These are phyloP conservation scores for Chelonus formosanus DNA, from an alignment of 2,888 invertebrate species.

Conservation along the genomic window DNA sequence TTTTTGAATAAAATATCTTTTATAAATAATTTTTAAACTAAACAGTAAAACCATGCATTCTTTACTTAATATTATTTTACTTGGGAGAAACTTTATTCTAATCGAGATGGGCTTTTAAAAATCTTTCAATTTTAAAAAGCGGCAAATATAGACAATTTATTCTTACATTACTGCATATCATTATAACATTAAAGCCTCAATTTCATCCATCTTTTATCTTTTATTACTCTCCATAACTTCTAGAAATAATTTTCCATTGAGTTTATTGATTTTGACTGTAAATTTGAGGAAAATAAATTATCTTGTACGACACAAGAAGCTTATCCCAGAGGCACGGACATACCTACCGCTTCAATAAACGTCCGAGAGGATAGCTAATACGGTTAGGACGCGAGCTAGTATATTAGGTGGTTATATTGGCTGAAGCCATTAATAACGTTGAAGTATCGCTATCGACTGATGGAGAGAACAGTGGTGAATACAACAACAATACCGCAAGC, in stretches of 20 bases:
- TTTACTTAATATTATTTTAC: no score
- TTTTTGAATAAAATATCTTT: no score
- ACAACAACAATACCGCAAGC: constrained; percentile 4
- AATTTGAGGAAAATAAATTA: constrained; percentile 16
- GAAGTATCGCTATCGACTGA: constrained; percentile 55
- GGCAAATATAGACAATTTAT: no score
- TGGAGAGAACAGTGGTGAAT: constrained; percentile 27
- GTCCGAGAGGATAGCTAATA: constrained; percentile 40
- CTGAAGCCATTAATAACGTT: constrained; percentile 56
- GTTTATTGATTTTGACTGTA: not conserved
- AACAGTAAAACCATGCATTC: no score
- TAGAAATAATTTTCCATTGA: not conserved
- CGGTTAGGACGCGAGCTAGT: constrained; percentile 43
- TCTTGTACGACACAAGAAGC: not conserved
- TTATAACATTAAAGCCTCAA: no score
- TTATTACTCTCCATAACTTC: no score
- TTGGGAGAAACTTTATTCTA: no score
- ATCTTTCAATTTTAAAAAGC: no score
- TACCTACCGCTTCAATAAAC: constrained; percentile 37
- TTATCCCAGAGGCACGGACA: constrained; percentile 6
- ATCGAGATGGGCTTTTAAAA: no score
- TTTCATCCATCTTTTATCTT: no score
- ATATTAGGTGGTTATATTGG: constrained; percentile 58
- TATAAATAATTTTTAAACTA: no score
- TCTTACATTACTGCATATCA: no score